Percentiles rank a stretch among this genome's conserved stretches.
Evolutionary conservation across 2,113 vertebrate genomes (phyloP).

Genomic region (Scopus umbretta): DNA sequence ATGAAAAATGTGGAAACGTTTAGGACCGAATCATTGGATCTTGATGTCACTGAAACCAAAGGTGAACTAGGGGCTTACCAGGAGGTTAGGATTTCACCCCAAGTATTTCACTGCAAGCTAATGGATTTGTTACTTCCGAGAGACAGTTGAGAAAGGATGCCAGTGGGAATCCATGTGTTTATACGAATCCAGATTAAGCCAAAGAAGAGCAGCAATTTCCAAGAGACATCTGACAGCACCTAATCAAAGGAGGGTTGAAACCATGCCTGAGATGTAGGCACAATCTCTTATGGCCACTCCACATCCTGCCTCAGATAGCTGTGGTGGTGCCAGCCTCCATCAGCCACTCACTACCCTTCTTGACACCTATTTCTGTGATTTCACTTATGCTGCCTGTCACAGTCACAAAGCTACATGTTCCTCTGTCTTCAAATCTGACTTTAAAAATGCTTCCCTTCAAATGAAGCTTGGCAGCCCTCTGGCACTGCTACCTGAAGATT

Average conservation of each 20-base stretch:
- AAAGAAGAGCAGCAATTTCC: neutral
- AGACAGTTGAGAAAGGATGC: neutral
- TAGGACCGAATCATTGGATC: neutral
- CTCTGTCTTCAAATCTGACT: neutral
- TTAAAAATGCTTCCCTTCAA: neutral
- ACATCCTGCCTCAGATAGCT: neutral
- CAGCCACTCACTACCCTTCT: neutral
- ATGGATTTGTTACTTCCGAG: neutral
- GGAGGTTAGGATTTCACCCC: neutral
- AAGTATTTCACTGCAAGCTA: neutral
- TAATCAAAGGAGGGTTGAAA: neutral
- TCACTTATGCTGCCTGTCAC: neutral
- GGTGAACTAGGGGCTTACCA: neutral
- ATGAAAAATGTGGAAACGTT: neutral
- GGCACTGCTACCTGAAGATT: neutral
- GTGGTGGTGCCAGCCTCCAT: neutral
- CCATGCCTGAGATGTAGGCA: neutral
- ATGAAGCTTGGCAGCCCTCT: neutral
- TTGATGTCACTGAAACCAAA: neutral
- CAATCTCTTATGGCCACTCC: neutral
- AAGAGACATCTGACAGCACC: neutral
- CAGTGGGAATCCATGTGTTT: neutral
- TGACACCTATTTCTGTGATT: neutral
- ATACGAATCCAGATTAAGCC: neutral
- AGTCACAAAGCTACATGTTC: neutral